Evolutionary conservation across 1,140 invertebrate genomes (phyloP), one percentile per base, ranked within the genome.

Genomic region (Tetraneura akinire): DNA sequence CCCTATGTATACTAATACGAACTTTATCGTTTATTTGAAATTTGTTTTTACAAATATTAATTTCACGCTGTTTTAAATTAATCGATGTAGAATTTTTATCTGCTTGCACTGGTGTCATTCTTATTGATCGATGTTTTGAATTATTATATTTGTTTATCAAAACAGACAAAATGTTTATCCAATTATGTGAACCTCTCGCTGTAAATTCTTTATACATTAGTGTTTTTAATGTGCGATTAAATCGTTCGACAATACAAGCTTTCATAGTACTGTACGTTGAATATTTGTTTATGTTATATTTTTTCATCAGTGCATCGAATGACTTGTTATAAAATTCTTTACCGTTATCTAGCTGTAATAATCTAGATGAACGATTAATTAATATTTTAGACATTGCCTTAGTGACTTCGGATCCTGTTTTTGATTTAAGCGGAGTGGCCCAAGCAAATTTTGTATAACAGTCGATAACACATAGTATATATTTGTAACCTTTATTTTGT

Each of bases 371-470:
- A 0, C 42, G 66, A 21, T 45, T 49, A 47, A 81, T 60, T 83
- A 87, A 84, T 45, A 70, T n/a, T 45, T 47, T 47, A 0, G 66
- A 29, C 42, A 70, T 70, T 21, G 82, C 84, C 13, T 78, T 80
- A 13, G 80, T 81, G 8, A 86, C 83, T 51, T 84, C 82, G 81
- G 80, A 80, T 53, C 82, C 85, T 71, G 80, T 86, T 84, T 89
- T 89, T 16, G 81, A 85, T 85, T 87, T 87, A 42, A 88, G 21
- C 9, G 86, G 85, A 32, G 85, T 55, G n/a, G 84, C 84, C 85
- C 85, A 88, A 70, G n/a, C n/a, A n/a, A n/a, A n/a, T n/a, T n/a
- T n/a, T n/a, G n/a, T n/a, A n/a, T n/a, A n/a, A n/a, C n/a, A n/a
- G n/a, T n/a, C n/a, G n/a, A n/a, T n/a, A n/a, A n/a, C n/a, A n/a